phyloP scores from a whole-genome alignment of 2,888 invertebrate species.

The Nemurella pictetii region DNA sequence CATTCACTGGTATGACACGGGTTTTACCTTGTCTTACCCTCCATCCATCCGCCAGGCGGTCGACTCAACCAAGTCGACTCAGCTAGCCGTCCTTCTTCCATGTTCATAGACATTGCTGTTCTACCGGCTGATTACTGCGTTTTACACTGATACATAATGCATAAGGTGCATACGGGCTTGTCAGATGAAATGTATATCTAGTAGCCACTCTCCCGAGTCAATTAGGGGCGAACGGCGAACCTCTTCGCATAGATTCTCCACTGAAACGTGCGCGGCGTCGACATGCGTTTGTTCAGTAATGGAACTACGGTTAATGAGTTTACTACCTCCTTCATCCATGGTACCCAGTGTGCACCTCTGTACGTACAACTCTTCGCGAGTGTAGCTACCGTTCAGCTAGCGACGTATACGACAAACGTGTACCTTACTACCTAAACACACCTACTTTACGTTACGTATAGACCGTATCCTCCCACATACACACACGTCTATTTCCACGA shows the following conservation, averaged over 20 bases:
- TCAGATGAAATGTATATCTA: slow-evolving; percentile 1
- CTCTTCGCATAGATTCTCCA: too few relatives aligned
- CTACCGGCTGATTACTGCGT: neutral
- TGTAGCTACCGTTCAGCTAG: neutral
- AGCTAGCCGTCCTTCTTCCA: neutral
- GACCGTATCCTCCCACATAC: neutral
- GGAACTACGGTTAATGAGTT: slow-evolving; percentile 6
- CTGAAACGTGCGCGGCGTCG: neutral
- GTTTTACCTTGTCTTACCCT: too few relatives aligned
- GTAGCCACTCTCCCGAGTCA: neutral
- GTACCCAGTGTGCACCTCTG: too few relatives aligned
- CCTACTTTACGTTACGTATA: neutral
- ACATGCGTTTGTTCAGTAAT: slow-evolving; percentile 3
- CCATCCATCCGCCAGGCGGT: too few relatives aligned
- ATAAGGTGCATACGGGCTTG: neutral
- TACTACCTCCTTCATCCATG: neutral
- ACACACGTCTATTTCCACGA: neutral
- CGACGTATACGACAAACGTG: neutral
- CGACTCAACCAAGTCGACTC: too few relatives aligned
- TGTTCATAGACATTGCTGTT: neutral
- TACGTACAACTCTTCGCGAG: neutral
- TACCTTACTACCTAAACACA: too few relatives aligned
- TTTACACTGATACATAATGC: neutral
- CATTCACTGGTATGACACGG: too few relatives aligned
- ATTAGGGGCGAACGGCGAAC: neutral